These are phyloP conservation scores for Beroe forskalii DNA, from an alignment of 37 sponge, comb jelly and placozoan species.

Conservation along the genomic window DNA sequence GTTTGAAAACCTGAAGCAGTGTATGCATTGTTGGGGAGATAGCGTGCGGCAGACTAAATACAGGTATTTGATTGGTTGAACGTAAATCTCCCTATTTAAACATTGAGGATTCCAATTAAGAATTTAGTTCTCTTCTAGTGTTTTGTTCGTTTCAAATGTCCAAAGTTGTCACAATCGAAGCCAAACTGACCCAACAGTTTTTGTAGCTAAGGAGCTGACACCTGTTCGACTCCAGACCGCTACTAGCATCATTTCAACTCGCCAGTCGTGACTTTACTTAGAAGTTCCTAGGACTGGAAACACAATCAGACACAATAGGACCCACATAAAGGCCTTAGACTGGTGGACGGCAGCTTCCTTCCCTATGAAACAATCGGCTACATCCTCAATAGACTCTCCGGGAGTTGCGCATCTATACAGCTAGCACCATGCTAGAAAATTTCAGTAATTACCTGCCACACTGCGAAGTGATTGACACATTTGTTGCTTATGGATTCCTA, in stretches of 20 bases:
- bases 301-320: not conserved
- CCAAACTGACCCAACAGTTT: not conserved
- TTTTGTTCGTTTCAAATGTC: not conserved
- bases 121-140: not conserved
- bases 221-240: not conserved
- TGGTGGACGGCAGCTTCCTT: not conserved
- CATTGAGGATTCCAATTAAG: not conserved
- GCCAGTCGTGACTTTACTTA: not conserved
- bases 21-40: not conserved
- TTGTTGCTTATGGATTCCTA: not conserved
- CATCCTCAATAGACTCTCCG: not conserved
- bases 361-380: slow-evolving; percentile 14
- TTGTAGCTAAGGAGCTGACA: slow-evolving; percentile 26
- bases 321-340: not conserved
- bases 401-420: not conserved
- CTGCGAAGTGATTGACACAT: not conserved
- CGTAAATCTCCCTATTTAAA: not conserved
- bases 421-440: not conserved
- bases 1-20: not conserved
- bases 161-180: slow-evolving; percentile 24
- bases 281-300: not conserved
- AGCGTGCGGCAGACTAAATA: not conserved
- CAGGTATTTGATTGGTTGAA: not conserved
- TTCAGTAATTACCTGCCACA: not conserved
- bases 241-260: slow-evolving; percentile 32